Percentiles rank a stretch among this genome's conserved stretches.
Evolutionary conservation across 2,888 invertebrate species (phyloP).

Genomic region (Iselma pallidipennis): DNA sequence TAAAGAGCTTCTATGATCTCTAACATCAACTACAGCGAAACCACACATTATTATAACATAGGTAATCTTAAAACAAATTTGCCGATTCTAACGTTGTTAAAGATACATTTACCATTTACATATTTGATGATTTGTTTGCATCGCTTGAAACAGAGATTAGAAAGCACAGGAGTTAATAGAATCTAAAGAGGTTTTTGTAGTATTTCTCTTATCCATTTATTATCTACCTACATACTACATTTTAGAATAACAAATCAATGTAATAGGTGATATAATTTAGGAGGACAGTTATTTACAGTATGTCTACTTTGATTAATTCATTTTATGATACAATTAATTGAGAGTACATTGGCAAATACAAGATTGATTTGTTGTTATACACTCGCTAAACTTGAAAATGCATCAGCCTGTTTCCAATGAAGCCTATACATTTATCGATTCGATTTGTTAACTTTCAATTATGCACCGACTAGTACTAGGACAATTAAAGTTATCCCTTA

Average conservation of each 20-base stretch:
- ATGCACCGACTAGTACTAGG: background rate
- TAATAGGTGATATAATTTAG: background rate
- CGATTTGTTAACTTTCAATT: constrained; percentile 7
- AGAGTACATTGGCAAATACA: constrained; percentile 5
- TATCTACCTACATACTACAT: too few relatives aligned
- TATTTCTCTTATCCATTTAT: too few relatives aligned
- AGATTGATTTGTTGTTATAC: constrained; percentile 9
- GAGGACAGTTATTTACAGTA: constrained; percentile 13
- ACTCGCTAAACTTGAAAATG: background rate
- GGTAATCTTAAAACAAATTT: too few relatives aligned
- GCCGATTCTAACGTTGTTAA: too few relatives aligned
- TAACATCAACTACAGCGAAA: too few relatives aligned
- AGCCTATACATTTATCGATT: background rate
- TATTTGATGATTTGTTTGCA: too few relatives aligned
- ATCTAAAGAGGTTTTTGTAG: too few relatives aligned
- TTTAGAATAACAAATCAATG: background rate
- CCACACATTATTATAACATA: too few relatives aligned
- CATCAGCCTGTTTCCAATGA: constrained; percentile 4
- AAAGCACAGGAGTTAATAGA: too few relatives aligned
- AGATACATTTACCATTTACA: too few relatives aligned
- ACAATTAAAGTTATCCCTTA: background rate
- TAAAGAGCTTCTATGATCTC: too few relatives aligned
- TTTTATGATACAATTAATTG: constrained; percentile 19
- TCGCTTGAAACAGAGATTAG: too few relatives aligned
- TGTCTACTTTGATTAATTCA: constrained; percentile 10